These are phyloP conservation scores for Umimayanthus chanpuru DNA, from an alignment of 92 coral and sea anemone species.

Conservation along the genomic window DNA sequence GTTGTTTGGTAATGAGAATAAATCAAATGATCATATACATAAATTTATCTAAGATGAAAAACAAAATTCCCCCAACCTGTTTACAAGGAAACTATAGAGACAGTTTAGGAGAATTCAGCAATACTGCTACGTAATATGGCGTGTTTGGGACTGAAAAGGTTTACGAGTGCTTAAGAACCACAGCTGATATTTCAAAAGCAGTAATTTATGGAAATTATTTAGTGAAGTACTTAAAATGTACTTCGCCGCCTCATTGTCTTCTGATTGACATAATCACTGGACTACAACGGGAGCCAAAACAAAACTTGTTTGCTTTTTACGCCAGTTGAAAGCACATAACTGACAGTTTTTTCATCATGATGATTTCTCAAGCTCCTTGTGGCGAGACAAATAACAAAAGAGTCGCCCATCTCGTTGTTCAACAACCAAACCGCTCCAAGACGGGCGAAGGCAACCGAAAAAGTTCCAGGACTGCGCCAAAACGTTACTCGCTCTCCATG, in stretches of 20 bases:
- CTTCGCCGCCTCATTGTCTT: background rate
- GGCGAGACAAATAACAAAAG: conserved; percentile 22
- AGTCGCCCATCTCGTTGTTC: conserved; percentile 13
- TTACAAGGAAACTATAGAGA: no score
- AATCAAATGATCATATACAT: no score
- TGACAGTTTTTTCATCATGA: conserved; percentile 20
- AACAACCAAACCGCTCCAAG: background rate
- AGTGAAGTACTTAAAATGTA: background rate
- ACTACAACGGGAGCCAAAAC: background rate
- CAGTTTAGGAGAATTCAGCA: no score
- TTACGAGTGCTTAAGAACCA: no score
- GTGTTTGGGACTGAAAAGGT: no score
- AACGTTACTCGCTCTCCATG: conserved; percentile 3
- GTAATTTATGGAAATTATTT: conserved; percentile 10
- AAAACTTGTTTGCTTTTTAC: conserved; percentile 20
- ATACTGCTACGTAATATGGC: no score
- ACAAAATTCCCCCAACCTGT: no score
- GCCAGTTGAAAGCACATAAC: conserved; percentile 8
- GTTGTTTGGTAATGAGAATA: no score
- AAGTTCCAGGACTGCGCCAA: conserved; percentile 5
- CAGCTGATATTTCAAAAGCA: background rate
- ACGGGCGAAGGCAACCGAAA: background rate
- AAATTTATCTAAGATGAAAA: no score
- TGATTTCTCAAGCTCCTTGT: conserved; percentile 9
- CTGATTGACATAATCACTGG: conserved; percentile 18